phyloP scores from a whole-genome alignment of 2,797 vertebrate species.

The Gymnodraco acuticeps region DNA sequence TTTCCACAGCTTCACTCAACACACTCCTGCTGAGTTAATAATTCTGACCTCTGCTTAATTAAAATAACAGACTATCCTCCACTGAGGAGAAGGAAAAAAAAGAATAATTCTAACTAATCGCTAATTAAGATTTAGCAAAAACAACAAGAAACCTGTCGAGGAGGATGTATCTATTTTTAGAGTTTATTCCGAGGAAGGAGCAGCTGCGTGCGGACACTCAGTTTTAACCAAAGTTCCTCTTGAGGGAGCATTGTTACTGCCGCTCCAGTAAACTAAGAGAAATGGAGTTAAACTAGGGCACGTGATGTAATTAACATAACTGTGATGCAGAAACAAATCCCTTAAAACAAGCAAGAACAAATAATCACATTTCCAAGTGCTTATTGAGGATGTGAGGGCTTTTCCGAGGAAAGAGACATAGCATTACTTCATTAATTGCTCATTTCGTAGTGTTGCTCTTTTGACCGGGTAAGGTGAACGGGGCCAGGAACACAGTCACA shows the following conservation, averaged over 20 bases:
- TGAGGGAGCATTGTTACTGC: conserved; percentile 32
- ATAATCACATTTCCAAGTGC: conserved; percentile 67
- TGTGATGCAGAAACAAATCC: conserved; percentile 51
- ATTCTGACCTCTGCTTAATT: conserved; percentile 88
- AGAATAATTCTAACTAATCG: conserved; percentile 85
- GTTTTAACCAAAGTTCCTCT: conserved; percentile 43
- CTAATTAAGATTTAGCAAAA: conserved; percentile 83
- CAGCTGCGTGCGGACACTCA: conserved; percentile 45
- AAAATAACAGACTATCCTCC: conserved; percentile 86
- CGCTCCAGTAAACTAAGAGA: conserved; percentile 39
- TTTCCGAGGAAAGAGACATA: conserved; percentile 49
- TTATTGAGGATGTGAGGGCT: conserved; percentile 61
- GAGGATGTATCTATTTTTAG: conserved; percentile 79
- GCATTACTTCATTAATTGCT: conserved; percentile 76
- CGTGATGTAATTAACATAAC: conserved; percentile 43
- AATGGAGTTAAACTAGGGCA: conserved; percentile 40
- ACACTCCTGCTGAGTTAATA: conserved; percentile 85
- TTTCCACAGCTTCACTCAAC: conserved; percentile 74
- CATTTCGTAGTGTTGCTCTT: conserved; percentile 76
- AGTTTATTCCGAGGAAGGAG: conserved; percentile 38
- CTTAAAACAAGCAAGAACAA: conserved; percentile 51
- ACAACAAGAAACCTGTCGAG: conserved; percentile 78
- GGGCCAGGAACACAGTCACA: conserved; percentile 74
- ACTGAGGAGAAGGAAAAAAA: conserved; percentile 68
- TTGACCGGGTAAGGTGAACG: conserved; percentile 76